Evolutionary conservation across 2,888 invertebrate genomes (phyloP).

Genomic region (Drosophila kokeensis): DNA sequence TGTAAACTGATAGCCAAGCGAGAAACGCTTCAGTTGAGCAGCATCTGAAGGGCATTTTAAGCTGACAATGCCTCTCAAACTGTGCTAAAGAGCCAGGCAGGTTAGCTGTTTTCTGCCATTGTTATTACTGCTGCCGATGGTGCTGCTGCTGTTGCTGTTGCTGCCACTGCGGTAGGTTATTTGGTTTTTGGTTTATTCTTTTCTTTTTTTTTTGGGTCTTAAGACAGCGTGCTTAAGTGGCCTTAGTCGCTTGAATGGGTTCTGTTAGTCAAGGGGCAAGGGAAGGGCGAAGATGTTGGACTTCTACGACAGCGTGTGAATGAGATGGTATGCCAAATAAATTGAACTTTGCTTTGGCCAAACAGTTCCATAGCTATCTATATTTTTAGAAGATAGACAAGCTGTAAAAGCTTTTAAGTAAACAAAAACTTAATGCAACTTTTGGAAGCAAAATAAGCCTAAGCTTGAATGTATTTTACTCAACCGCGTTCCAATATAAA

Average conservation of each 20-base stretch:
- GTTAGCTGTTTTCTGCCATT: slow-evolving; percentile 37
- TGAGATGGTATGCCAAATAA: slow-evolving; percentile 25
- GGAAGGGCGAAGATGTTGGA: slow-evolving; percentile 2
- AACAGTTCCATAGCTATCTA: slow-evolving; percentile 2
- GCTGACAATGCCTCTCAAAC: slow-evolving; percentile 66
- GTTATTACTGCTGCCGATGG: slow-evolving; percentile 31
- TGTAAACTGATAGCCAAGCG: slow-evolving; percentile 71
- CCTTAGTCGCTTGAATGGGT: slow-evolving; percentile 42
- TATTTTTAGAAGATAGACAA: slow-evolving; percentile 2
- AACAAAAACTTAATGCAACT: not conserved
- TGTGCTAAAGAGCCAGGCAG: slow-evolving; percentile 54
- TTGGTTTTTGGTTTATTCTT: slow-evolving; percentile 52
- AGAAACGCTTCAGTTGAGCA: slow-evolving; percentile 28
- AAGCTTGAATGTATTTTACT: not conserved
- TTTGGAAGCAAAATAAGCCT: not conserved
- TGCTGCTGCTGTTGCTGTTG: slow-evolving; percentile 24
- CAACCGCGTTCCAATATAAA: not conserved
- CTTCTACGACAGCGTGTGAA: slow-evolving; percentile 66
- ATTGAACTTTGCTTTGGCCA: slow-evolving; percentile 3
- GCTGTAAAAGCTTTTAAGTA: not conserved
- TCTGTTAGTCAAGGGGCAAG: slow-evolving; percentile 12
- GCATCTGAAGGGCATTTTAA: slow-evolving; percentile 48
- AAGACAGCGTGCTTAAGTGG: slow-evolving; percentile 73
- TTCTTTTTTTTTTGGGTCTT: slow-evolving; percentile 24
- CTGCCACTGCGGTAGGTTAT: slow-evolving; percentile 74